Base-by-base conservation (phyloP, 2,113 vertebrate genomes). In the Oryzias melastigma region DNA sequence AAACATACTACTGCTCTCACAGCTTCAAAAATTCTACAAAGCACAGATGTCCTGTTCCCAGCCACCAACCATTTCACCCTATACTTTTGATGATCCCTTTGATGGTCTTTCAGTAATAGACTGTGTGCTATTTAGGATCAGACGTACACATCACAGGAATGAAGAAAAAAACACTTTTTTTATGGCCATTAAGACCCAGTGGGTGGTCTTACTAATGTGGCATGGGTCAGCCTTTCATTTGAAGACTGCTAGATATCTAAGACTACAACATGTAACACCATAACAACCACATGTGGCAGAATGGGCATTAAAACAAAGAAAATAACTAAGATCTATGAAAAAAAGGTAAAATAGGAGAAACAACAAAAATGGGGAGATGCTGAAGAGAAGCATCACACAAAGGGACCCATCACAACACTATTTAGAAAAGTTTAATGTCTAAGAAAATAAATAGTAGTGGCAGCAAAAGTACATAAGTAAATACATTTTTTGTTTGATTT, bases 141-240 rank as follows among this genome's bases (percentile, higher is more conserved):
- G 64, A 81, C 57, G 63, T 59, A 71, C 59, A 79, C 70, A 53
- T 46, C 6, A 35, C 50, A 51, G 29, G 18, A 29, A 44, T 52
- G 78, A 73, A 45, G 61, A 80, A 71, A 40, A 66, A 42, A 57
- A 77, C 17, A 1, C 68, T 59, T 76, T 73, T 68, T 19, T 59
- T 60, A 64, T 58, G 65, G 73, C 82, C 87, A 78, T 90, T 90
- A 89, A 80, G 58, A 71, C 83, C 85, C 85, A 82, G 83, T 4
- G 1, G 71, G 82, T 35, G 80, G 81, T 71, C 78, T 58, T 52
- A 63, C 70, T 84, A 77, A 86, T 84, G 62, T 73, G 77, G 24
- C 60, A 62, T 43, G 63, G 82, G 84, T 73, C 73, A 78, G 62
- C 63, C 55, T 48, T 73, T 58, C 65, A 73, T 79, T 76, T 73